Base-by-base conservation (phyloP, 2,797 vertebrate genomes). In the Lagodon rhomboides region DNA sequence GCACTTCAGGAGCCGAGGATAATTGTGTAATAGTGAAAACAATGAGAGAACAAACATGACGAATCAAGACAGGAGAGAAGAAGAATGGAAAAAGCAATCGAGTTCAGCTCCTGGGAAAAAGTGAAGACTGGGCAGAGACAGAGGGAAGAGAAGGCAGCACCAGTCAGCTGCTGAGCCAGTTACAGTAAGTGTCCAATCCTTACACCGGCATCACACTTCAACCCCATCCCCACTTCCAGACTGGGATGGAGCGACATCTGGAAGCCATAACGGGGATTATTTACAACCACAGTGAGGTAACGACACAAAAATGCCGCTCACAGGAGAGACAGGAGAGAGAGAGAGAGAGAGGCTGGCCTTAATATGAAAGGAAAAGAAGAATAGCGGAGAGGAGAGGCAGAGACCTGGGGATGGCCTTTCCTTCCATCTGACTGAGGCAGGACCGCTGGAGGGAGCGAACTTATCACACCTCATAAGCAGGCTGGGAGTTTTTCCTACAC, bases 261-360 rank as follows among this genome's bases (percentile, higher is more conserved):
- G 95, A 95, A 96, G 90, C 87, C 88, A 95, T 96, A 94, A 95
- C 73, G 70, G 68, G 77, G 90, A 94, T 94, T 93, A 95, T 94
- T 95, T 95, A 95, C 89, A 88, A 94, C 92, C 91, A 69, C 85
- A 69, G 82, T 96, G 95, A 96, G 91, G 91, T 95, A 96, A 95
- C 85, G 79, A 91, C 92, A 88, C 84, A 96, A 96, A 96, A 95
- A 96, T 95, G 93, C 90, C n/a, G 89, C 89, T 93, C 84, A 69
- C 76, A 83, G 90, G 80, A 90, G 80, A 92, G 87, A 86, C 73
- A 51, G 61, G 47, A 51, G 49, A n/a, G 20, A 41, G 51, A 34
- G 47, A 51, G 49, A n/a, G 20, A 41, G 51, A 34, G 69, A 82
- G 72, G 66, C 73, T 80, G 46, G 38, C 38, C 38, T 38, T 77